Percentiles rank a stretch among this genome's conserved stretches.
These are phyloP conservation scores for Sialia sialis DNA, from an alignment of 2,113 vertebrate species.

Conservation along the genomic window DNA sequence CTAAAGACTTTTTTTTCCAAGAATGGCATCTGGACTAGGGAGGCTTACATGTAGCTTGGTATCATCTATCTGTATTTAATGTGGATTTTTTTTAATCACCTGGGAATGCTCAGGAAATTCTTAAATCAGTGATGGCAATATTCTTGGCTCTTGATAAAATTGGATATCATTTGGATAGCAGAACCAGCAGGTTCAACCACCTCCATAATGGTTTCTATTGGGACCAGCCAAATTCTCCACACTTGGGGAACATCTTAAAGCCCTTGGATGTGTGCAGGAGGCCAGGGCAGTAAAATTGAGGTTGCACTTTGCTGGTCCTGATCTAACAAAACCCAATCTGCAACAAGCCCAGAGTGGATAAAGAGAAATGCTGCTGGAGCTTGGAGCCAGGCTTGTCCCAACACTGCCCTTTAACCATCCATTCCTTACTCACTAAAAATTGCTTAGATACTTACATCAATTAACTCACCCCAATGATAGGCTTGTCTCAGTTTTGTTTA, in stretches of 20 bases:
- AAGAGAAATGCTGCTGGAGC: neutral
- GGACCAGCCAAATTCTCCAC: neutral
- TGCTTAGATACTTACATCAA: neutral
- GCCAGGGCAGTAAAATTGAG: neutral
- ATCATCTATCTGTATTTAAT: neutral
- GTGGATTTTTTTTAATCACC: neutral
- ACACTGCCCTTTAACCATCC: neutral
- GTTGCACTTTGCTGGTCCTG: neutral
- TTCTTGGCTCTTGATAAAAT: neutral
- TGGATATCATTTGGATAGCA: neutral
- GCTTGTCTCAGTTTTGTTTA: neutral
- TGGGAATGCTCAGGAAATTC: neutral
- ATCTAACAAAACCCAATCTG: neutral
- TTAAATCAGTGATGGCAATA: neutral
- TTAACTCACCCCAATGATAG: neutral
- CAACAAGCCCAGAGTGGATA: neutral
- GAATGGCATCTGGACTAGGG: neutral
- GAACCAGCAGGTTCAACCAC: neutral
- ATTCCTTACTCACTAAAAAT: neutral
- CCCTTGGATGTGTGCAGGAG: neutral
- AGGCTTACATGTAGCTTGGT: neutral
- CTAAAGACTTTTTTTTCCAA: neutral
- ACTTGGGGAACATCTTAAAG: neutral
- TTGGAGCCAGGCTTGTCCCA: neutral
- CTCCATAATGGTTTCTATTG: neutral